These are phyloP conservation scores for Pongo abelii DNA, from an alignment of 2,113 vertebrate genomes.

Conservation along the genomic window DNA sequence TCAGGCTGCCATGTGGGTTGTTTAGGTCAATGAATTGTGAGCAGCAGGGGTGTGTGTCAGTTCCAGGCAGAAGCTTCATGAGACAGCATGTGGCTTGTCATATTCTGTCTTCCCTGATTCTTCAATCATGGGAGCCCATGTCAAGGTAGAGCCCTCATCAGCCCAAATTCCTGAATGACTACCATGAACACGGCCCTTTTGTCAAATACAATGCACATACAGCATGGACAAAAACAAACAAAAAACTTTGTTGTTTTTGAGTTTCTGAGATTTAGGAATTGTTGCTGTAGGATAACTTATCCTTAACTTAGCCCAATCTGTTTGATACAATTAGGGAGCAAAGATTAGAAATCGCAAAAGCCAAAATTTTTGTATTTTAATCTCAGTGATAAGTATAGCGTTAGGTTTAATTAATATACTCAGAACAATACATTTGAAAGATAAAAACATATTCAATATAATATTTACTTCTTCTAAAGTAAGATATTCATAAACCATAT, in stretches of 20 bases:
- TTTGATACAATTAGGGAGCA: not conserved
- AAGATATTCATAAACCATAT: not conserved
- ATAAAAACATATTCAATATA: not conserved
- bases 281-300: not conserved
- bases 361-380: constrained; percentile 10
- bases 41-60: fast-evolving
- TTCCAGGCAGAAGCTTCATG: not conserved
- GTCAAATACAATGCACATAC: not conserved
- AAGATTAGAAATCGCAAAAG: not conserved
- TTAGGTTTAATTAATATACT: not conserved
- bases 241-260: not conserved
- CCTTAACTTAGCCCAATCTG: not conserved
- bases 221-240: not conserved
- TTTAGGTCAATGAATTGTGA: not conserved
- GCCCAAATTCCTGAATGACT: not conserved
- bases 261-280: not conserved
- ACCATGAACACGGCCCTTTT: not conserved
- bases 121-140: not conserved
- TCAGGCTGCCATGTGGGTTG: not conserved
- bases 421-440: not conserved
- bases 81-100: not conserved
- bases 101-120: not conserved
- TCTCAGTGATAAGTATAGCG: not conserved
- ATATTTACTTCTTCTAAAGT: not conserved
- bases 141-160: not conserved